Base-by-base conservation (phyloP, 92 coral and sea anemone species). In the Meandrina meandrites region DNA sequence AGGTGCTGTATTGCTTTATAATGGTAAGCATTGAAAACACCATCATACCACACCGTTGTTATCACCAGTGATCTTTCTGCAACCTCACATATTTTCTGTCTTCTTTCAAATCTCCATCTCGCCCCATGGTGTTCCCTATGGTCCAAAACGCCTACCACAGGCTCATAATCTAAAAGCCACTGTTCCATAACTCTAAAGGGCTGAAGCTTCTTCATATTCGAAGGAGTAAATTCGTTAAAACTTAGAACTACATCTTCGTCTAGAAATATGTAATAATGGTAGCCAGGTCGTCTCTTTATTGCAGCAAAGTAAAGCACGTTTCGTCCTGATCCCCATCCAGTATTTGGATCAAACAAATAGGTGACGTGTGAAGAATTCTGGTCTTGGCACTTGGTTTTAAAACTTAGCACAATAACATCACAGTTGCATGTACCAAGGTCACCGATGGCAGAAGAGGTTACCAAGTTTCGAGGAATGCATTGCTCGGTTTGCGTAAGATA, bases 401-500 rank as follows among this genome's bases (percentile, higher is more conserved):
- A 90, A 57, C 92, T 86, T 64, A 90, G 75, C 54, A 90, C 87
- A 13, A 90, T 35, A 24, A 90, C 85, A 50, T 86, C 79, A 30
- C 92, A 90, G 70, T 89, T 64, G 22, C 92, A 89, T 17, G 77
- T 66, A 8, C 50, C 31, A 18, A 86, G 51, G 22, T 89, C 78
- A 17, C 89, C 92, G 17, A 89, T 60, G 50, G 45, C 51, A 4
- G 67, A 45, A 13, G 87, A 18, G 15, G 85, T 68, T 5, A 76
- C 76, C 51, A 86, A 27, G 30, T 27, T 45, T 74, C 31, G 72
- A 42, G 78, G 82, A 6, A 80, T 34, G 42, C 92, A 90, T 71
- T 83, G 67, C 45, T 81, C 83, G 30, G 90, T 81, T 80, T 90
- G 84, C 2, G 92, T 86, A 24, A 90, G 73, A 60, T 90, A 90